Base-by-base conservation (phyloP, 1,140 invertebrate species). In the Drosophila serrata region DNA sequence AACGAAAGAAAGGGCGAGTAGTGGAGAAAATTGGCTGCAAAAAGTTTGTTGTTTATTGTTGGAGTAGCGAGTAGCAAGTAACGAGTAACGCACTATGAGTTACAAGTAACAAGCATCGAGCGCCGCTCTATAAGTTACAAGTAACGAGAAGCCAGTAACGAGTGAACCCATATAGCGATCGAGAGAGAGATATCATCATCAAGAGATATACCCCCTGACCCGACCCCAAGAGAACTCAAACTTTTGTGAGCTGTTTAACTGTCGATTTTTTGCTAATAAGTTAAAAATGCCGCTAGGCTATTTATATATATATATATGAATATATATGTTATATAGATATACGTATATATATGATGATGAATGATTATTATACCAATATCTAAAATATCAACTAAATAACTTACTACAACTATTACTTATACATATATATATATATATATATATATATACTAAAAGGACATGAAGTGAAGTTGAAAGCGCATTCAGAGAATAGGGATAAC, bases 201-300 rank as follows among this genome's bases (percentile, higher is more conserved):
- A 22, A 74, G 62, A 68, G 65, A 68, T 24, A 49, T 35, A 40
- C 35, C 45, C 45, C 43, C 29, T 13, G 63, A 78, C 56, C 43
- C 43, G 56, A 60, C 29, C 58, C 75, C 61, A 37, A 79, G 49
- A 59, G 48, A 81, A 81, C 67, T 81, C 64, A 72, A 72, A 72
- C 68, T 72, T 72, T 79, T 82, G 75, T 61, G 78, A 81, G 86
- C 85, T 90, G 85, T 90, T 90, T 75, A 90, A 90, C 85, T 90
- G 85, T 90, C 85, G 85, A 90, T 90, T 90, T 86, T 88, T 90
- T 88, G 80, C 80, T 74, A 90, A 88, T 88, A 88, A 87, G 82
- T 72, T 69, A 79, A 35, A 35, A 53, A 22, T 48, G 72, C 72
- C 59, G 22, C 35, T 64, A 46, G 69, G 60, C 56, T 42, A 17